Evolutionary conservation across 53 echinoderm and acorn worm genomes (phyloP).

Genomic region (Holothuria scabra): DNA sequence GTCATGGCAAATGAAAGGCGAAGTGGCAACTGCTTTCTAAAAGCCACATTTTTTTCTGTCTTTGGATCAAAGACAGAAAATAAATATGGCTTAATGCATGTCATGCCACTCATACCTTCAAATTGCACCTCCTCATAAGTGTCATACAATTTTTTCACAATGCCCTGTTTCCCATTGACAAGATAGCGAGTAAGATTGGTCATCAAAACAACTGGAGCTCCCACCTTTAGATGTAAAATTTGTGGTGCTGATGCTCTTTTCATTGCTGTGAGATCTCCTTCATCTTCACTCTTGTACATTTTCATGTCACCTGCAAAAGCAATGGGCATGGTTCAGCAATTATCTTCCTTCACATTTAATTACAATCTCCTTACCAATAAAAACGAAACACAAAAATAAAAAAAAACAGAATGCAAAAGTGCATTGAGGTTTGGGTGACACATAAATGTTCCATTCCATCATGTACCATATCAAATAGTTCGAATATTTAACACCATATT

Average conservation of each 20-base stretch:
- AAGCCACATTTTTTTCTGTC: background rate
- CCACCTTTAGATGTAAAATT: background rate
- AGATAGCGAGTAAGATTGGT: background rate
- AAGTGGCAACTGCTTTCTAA: background rate
- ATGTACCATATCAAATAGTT: no score
- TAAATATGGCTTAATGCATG: background rate
- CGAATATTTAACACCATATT: no score
- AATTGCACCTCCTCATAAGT: background rate
- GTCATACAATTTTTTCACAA: background rate
- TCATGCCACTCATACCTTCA: background rate
- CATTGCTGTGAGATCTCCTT: background rate
- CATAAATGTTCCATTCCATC: no score
- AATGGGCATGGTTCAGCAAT: no score
- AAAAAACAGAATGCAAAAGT: no score
- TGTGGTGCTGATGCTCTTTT: background rate
- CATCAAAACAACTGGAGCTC: background rate
- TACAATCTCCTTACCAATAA: no score
- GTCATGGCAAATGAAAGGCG: background rate
- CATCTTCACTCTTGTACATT: background rate
- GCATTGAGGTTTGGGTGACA: no score
- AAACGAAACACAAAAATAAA: no score
- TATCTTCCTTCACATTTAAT: no score
- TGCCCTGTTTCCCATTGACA: background rate
- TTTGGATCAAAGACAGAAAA: background rate
- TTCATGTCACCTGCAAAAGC: background rate